These are phyloP conservation scores for Centrocercus urophasianus DNA, from an alignment of 2,113 vertebrate species.

Conservation along the genomic window DNA sequence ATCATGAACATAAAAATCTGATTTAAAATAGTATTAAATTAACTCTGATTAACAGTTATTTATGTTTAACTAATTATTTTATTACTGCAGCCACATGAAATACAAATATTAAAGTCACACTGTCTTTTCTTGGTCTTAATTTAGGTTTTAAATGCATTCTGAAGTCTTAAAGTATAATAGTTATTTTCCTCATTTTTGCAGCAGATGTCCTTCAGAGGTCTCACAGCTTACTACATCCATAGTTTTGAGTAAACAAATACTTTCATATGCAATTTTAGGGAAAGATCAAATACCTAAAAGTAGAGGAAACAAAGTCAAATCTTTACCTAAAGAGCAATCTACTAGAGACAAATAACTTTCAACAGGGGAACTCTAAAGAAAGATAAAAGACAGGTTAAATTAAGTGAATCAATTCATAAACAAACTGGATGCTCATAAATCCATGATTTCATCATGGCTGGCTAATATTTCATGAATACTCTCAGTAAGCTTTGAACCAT, in stretches of 20 bases:
- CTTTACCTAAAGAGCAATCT: background rate
- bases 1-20: background rate
- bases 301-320: background rate
- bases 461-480: background rate
- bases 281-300: background rate
- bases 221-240: background rate
- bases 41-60: too few species aligned
- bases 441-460: background rate
- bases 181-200: background rate
- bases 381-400: fast-evolving
- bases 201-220: background rate
- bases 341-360: background rate
- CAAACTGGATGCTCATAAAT: background rate
- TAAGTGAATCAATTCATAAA: background rate
- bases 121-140: background rate
- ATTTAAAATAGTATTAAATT: background rate
- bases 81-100: background rate
- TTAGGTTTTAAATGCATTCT: background rate
- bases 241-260: background rate
- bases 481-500: background rate
- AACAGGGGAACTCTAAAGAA: background rate
- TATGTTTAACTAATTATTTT: too few species aligned
- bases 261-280: background rate
- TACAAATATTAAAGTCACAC: background rate
- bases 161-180: background rate